Base-by-base conservation (phyloP, 2,888 invertebrate species). In the Tineola bisselliella region DNA sequence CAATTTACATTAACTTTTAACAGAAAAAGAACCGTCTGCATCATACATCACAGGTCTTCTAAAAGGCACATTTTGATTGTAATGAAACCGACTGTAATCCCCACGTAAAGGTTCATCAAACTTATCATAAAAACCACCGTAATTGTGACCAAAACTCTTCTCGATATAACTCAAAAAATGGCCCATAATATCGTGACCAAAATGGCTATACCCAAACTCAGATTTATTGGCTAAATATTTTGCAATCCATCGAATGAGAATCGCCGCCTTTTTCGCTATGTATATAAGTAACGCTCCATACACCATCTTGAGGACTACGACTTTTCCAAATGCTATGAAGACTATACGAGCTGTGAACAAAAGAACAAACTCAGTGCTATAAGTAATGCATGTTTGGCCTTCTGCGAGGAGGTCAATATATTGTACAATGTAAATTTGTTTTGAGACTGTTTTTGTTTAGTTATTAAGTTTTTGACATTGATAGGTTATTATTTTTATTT, bases 21-120 rank as follows among this genome's bases (percentile, higher is more conserved):
- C 58, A 33, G 58, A 58, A 58, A 30, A 58, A 33, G 58, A 58
- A 3, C 58, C 58, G 11, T 58, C 58, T 4, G 58, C 58, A 15
- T 58, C 58, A 33, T 58, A 58, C 33, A 58, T 58, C 1, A n/a
- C 30, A 33, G 31, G 58, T 33, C 30, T 18, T 25, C 17, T 25
- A n/a, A 25, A 25, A 19, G 58, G 58, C 8, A 8, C 17, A 58
- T 58, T 33, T 17, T 17, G 2, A 54, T 12, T 25, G 17, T 54
- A 10, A 54, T 54, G 6, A 54, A 8, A 18, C 18, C 25, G 13
- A 54, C 12, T 54, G 25, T 19, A 54, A 54, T 18, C 25, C 5
- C n/a, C 11, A 8, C 10, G 25, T 17, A n/a, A 13, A 54, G 18
- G n/a, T 2, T 25, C 25, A 25, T 13, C 10, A 30, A 10, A 8